Base-by-base conservation (phyloP, 2,797 vertebrate genomes). In the Tapera naevia region DNA sequence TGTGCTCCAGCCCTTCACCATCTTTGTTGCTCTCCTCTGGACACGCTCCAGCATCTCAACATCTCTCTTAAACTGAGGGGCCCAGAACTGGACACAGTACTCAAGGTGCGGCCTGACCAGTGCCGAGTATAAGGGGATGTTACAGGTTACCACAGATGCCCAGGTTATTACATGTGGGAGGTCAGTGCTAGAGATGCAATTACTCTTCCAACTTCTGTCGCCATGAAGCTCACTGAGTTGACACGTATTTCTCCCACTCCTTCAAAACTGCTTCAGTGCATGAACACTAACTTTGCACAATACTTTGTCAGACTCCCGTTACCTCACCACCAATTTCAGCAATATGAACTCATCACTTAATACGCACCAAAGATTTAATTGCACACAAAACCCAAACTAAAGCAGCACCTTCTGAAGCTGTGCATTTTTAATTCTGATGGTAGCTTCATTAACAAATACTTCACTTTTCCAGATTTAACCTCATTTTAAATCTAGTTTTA, bases 211-310 rank as follows among this genome's bases (percentile, higher is more conserved):
- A 23, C 60, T 23, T 22, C 53, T 14, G 33, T 39, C 28, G 22
- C 60, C 0, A 2, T 17, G 13, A 1, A 14, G 19, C 32, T 57
- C 0, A 10, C 17, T 10, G 0, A 51, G 9, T 17, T 4, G 24
- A 43, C 37, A 4, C 45, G 9, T 4, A 1, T 2, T 54, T 25
- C 18, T 51, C 56, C 53, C 0, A 0, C 5, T 48, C 27, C 1
- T 10, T 19, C 11, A 3, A 5, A 30, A 8, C 41, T 4, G 10
- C 22, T 17, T 53, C 21, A 17, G 33, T 17, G 28, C 54, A 11
- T 5, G 5, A 21, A 33, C 41, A 5, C 0, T 0, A 33, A 9
- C 37, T 22, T 10, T 7, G 56, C 3, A 1, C 19, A 12, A 56
- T 8, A 11, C n/a, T 18, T 11, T 8, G n/a, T 25, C 70, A 23